Conservation (phyloP, 2,888 invertebrate species). For the Perdita meconis region DNA sequence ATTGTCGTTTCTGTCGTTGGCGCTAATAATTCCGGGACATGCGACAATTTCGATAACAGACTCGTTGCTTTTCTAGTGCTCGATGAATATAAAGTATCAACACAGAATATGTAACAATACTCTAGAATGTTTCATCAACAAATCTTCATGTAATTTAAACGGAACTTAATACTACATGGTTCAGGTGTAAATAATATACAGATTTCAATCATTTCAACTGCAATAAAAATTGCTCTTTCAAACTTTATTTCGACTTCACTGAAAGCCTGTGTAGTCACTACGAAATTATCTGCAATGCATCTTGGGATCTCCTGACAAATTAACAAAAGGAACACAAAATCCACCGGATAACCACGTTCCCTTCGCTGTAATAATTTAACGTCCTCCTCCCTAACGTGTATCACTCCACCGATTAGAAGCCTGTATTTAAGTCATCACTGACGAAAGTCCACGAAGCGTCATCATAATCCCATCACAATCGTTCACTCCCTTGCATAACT, state of each 20-base stretch:
- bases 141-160: too few species aligned
- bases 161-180: too few species aligned
- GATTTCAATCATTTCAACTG: too few species aligned
- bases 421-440: constrained; percentile 45
- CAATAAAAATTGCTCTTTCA: too few species aligned
- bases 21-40: constrained; percentile 38
- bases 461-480: constrained; percentile 65
- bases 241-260: too few species aligned
- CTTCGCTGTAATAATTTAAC: constrained; percentile 35
- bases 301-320: not conserved
- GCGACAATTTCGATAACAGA: not conserved
- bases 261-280: too few species aligned
- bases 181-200: too few species aligned
- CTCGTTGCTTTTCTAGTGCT: not conserved
- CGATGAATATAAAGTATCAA: too few species aligned
- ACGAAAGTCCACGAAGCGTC: constrained; percentile 38
- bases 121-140: too few species aligned
- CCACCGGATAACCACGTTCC: constrained; percentile 3
- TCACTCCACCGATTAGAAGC: constrained; percentile 34
- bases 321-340: not conserved
- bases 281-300: too few species aligned
- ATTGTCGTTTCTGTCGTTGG: constrained; percentile 38
- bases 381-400: constrained; percentile 43
- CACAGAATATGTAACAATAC: too few species aligned
- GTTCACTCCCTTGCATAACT: constrained; percentile 26